A percentile compares a stretch with the other conserved stretches of the same genome.
Conservation (phyloP, 2,888 invertebrate genomes). For the Himalopsyche japonica region DNA sequence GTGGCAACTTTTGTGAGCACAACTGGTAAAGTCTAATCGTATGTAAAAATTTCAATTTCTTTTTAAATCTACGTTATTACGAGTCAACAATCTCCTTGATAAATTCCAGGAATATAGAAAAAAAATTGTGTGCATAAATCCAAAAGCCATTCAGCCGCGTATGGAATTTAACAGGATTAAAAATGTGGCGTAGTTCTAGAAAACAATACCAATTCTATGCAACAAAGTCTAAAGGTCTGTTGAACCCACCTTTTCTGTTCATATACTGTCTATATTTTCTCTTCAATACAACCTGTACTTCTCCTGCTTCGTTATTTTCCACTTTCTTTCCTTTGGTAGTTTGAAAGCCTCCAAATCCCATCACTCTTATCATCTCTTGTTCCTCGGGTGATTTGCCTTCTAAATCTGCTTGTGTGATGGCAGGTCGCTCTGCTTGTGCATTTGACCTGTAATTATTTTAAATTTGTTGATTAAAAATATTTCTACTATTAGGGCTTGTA, state of each 20-base stretch:
- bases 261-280: constrained; percentile 98
- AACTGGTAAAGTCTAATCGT: too few relatives aligned
- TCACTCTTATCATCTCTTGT: constrained; percentile 91
- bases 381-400: constrained; percentile 90
- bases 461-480: neutral
- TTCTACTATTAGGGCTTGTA: too few relatives aligned
- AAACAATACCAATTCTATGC: constrained; percentile 59
- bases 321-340: constrained; percentile 96
- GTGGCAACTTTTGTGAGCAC: too few relatives aligned
- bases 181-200: neutral
- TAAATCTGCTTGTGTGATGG: constrained; percentile 79
- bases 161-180: neutral
- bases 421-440: constrained; percentile 74
- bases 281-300: constrained; percentile 93
- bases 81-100: too few relatives aligned
- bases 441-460: constrained; percentile 65
- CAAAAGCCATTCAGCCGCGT: too few relatives aligned
- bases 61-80: too few relatives aligned
- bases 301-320: constrained; percentile 90
- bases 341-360: constrained; percentile 97
- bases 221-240: constrained; percentile 95
- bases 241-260: constrained; percentile 99
- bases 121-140: too few relatives aligned
- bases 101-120: too few relatives aligned
- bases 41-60: too few relatives aligned